Percentiles rank a stretch among this genome's conserved stretches.
These are phyloP conservation scores for Myioborus melanocephalus DNA, from an alignment of 2,797 vertebrate species.

Conservation along the genomic window DNA sequence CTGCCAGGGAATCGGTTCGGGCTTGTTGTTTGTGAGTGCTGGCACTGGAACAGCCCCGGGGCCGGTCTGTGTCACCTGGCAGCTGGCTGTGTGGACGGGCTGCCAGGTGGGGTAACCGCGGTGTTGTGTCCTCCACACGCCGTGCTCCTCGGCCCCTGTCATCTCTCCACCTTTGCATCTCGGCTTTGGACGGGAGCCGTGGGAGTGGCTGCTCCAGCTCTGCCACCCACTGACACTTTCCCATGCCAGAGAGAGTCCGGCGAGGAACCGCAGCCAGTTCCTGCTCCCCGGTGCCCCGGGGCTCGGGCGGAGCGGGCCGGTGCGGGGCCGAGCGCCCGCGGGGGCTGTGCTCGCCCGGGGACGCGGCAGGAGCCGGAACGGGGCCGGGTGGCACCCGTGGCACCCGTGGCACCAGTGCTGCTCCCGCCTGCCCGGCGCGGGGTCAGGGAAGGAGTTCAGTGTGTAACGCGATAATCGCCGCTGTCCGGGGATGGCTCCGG, in stretches of 20 bases:
- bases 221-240: slow-evolving; percentile 12
- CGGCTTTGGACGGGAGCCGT: neutral
- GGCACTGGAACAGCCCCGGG: neutral
- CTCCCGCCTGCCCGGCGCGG: neutral
- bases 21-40: neutral
- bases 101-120: fast-evolving
- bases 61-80: neutral
- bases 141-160: neutral
- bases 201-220: neutral
- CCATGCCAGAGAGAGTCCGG: neutral
- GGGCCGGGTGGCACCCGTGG: fast-evolving
- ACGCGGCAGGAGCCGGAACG: neutral
- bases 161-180: neutral
- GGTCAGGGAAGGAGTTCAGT: fast-evolving
- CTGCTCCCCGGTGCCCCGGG: neutral
- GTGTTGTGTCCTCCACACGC: fast-evolving
- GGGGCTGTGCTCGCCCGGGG: neutral
- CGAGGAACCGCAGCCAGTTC: neutral
- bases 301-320: neutral
- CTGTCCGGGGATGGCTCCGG: neutral
- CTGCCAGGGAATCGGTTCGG: neutral
- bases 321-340: neutral
- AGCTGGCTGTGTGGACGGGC: neutral
- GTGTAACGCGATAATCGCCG: fast-evolving
- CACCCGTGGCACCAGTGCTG: fast-evolving